Evolutionary conservation across 2,888 invertebrate genomes (phyloP).

Genomic region (Leucophenga maculata): DNA sequence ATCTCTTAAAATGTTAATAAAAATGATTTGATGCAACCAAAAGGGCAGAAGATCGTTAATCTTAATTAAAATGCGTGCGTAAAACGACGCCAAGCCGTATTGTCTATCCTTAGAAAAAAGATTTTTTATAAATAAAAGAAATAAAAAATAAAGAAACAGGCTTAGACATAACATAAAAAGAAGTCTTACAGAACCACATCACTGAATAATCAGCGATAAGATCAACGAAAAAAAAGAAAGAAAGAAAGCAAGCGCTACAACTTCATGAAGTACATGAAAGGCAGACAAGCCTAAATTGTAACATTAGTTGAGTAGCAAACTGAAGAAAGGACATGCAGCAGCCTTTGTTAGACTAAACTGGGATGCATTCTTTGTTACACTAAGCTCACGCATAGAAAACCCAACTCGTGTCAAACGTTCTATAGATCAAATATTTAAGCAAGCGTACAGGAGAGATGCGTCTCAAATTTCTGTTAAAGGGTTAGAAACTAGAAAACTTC

Average conservation of each 20-base stretch:
- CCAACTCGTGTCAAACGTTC: constrained; percentile 24
- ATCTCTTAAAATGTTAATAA: not conserved
- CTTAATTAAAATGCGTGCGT: constrained; percentile 20
- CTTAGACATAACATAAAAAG: not conserved
- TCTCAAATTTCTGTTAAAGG: constrained; percentile 18
- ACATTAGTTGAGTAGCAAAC: not conserved
- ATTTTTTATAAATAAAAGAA: not conserved
- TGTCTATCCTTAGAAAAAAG: constrained; percentile 13
- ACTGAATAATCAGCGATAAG: constrained; percentile 18
- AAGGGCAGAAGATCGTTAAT: constrained; percentile 20
- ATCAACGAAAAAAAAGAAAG: not conserved
- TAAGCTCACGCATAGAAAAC: not conserved
- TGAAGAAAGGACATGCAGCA: not conserved
- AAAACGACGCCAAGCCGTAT: not conserved
- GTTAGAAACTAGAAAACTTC: not conserved
- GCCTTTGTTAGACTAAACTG: not conserved
- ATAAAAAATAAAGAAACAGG: constrained; percentile 1
- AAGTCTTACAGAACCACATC: not conserved
- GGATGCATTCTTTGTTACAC: constrained; percentile 1
- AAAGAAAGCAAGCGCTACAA: not conserved
- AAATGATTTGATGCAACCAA: not conserved
- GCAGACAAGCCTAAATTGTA: not conserved
- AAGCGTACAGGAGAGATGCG: constrained; percentile 9
- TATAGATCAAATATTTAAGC: constrained; percentile 22
- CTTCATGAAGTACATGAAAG: not conserved